Evolutionary conservation across 1,140 invertebrate species (phyloP), one percentile per base, ranked within the genome.

Genomic region (Calephelis nemesis): DNA sequence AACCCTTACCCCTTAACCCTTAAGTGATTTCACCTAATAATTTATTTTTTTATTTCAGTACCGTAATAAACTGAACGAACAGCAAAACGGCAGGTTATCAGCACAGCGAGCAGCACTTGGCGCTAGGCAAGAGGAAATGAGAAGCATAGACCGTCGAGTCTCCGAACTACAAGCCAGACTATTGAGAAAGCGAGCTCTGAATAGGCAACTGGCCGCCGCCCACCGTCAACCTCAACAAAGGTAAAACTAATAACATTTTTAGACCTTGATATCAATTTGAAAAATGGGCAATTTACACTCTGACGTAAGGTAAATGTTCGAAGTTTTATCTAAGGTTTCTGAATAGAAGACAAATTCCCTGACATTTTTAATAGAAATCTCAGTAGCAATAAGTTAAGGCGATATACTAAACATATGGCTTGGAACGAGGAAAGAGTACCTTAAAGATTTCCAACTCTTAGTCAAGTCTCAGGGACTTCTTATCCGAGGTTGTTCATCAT

Each of bases 51-150:
- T 5, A 0, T 85, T 82, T 13, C 92, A 99, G 97, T 98, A 98
- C 87, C 97, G 98, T 30, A 98, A 98, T 91, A 98, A 98, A 87
- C 92, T 99, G 85, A 98, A 98, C 87, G 96, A 98, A 84, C 97
- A 99, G 83, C 98, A 99, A 89, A 98, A 97, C 85, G 95, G 95
- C 48, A 94, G 97, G 69, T 93, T 99, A 65, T 95, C 95, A 63
- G 95, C 97, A 74, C 97, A 98, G 89, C 93, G 97, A 60, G 96
- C 98, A 73, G 95, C 96, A 13, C 88, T 99, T 73, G 95, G 95
- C 13, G 96, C 97, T 74, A 90, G 96, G 39, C 97, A 98, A 82
- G 96, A 97, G 69, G 98, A 99, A 88, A 96, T 98, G 92, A 94
- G 95, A 13, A 95, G 96, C 63, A 98, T 99, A 81, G 98, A 99